Base-by-base conservation (phyloP, 2,113 vertebrate genomes). In the Xyrauchen texanus region DNA sequence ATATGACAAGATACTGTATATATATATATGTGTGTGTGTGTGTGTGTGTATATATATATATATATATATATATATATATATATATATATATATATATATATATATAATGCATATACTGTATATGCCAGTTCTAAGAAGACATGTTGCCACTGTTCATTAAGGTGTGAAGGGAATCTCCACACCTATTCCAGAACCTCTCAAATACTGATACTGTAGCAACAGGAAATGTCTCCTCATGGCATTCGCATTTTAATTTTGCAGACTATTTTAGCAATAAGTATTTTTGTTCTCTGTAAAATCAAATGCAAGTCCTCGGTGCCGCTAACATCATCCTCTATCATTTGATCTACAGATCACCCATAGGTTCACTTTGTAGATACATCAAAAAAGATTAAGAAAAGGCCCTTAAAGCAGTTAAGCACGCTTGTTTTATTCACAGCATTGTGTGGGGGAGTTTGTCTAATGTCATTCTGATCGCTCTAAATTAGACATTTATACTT, bases 381-480 rank as follows among this genome's bases (percentile, higher is more conserved):
- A n/a, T n/a, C n/a, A n/a, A n/a, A n/a, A 55, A 12, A 15, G 21
- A 42, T 44, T 44, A 45, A 47, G 70, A 53, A 46, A 51, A 7
- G 51, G 16, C 44, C 7, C 34, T 71, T 45, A 77, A 45, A 46
- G 61, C 8, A 42, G 9, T 13, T 4, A 60, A 51, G 55, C 44
- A 42, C 21, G n/a, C 88, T 83, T 80, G 79, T 88, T 91, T 92
- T 86, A 90, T 90, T 92, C 88, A 89, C 85, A 76, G 86, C 87
- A 84, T 88, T 85, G 74, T 84, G 90, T 84, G 89, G 87, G 85
- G 89, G 89, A 82, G 89, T 87, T 86, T 81, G 57, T 86, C 83
- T 86, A 88, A 92, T 89, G 90, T 84, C 86, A 77, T 60, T 86
- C 81, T 81, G 55, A 89, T 85, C 69, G 49, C 85, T 87, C 87